These are phyloP conservation scores for Crotophaga sulcirostris DNA, from an alignment of 2,113 vertebrate species.

Conservation along the genomic window DNA sequence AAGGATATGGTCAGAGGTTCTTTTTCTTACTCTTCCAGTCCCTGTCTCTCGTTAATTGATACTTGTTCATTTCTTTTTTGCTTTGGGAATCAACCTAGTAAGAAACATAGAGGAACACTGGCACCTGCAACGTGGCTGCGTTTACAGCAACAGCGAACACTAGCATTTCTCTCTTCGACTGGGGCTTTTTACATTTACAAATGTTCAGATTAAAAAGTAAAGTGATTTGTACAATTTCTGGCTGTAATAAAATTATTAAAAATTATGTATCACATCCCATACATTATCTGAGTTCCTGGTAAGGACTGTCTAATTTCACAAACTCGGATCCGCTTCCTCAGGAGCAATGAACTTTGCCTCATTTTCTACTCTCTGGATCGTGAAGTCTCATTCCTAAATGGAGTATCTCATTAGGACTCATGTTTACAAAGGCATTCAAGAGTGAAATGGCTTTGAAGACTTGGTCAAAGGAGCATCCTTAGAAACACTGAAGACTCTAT, in stretches of 20 bases:
- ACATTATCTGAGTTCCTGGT: background rate
- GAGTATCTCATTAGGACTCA: background rate
- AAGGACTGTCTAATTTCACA: background rate
- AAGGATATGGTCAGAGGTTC: background rate
- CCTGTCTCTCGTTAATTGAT: background rate
- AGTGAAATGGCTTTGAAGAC: background rate
- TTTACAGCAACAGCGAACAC: background rate
- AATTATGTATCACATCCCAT: background rate
- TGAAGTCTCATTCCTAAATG: background rate
- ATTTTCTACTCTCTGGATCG: background rate
- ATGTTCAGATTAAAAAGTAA: background rate
- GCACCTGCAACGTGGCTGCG: background rate
- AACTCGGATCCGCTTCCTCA: background rate
- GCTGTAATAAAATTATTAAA: background rate
- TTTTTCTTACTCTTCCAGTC: background rate
- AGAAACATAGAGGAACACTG: background rate
- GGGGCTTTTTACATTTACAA: background rate
- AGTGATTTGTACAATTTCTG: background rate
- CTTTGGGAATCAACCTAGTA: background rate
- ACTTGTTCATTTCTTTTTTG: background rate
- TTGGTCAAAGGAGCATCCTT: background rate
- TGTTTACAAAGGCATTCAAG: background rate
- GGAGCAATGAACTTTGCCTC: background rate
- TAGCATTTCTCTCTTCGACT: background rate
- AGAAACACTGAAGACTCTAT: background rate